Percentiles rank a stretch among this genome's conserved stretches.
These are phyloP conservation scores for Rugalucina vietnamica DNA, from an alignment of 2,888 invertebrate species.

Conservation along the genomic window DNA sequence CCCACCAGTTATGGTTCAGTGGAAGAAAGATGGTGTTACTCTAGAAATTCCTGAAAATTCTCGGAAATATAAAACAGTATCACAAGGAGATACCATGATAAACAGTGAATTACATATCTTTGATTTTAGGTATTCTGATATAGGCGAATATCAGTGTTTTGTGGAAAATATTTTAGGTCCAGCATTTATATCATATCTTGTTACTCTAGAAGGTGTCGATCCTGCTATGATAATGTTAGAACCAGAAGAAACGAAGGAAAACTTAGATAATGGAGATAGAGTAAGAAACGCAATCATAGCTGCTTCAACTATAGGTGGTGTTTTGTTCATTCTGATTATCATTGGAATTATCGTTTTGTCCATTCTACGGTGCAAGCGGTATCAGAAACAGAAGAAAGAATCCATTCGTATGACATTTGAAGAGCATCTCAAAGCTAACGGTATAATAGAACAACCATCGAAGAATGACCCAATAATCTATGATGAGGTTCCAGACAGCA, in stretches of 20 bases:
- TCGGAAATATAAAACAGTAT: slow-evolving; percentile 64
- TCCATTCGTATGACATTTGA: slow-evolving; percentile 75
- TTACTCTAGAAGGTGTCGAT: slow-evolving; percentile 70
- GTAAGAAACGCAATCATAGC: slow-evolving; percentile 71
- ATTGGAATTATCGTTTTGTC: slow-evolving; percentile 66
- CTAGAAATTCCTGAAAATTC: slow-evolving; percentile 50
- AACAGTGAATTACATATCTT: slow-evolving; percentile 68
- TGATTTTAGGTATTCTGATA: slow-evolving; percentile 72
- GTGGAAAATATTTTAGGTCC: slow-evolving; percentile 73
- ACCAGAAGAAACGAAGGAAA: slow-evolving; percentile 40
- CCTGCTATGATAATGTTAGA: slow-evolving; percentile 47
- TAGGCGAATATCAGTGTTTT: slow-evolving; percentile 73
- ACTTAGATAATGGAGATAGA: slow-evolving; percentile 44
- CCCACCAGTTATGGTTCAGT: slow-evolving; percentile 70
- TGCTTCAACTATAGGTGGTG: slow-evolving; percentile 72
- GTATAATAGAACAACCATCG: slow-evolving; percentile 61
- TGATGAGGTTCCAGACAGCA: slow-evolving; percentile 55
- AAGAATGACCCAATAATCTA: slow-evolving; percentile 60
- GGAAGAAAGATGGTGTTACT: slow-evolving; percentile 68
- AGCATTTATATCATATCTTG: slow-evolving; percentile 64
- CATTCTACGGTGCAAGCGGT: slow-evolving; percentile 64
- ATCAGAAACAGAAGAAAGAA: slow-evolving; percentile 67
- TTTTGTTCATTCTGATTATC: slow-evolving; percentile 70
- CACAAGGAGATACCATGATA: slow-evolving; percentile 53
- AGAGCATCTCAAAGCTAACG: slow-evolving; percentile 75